Percentiles rank a stretch among this genome's conserved stretches.
Evolutionary conservation across 2,888 invertebrate species (phyloP).

Genomic region (Saturnia pavonia): DNA sequence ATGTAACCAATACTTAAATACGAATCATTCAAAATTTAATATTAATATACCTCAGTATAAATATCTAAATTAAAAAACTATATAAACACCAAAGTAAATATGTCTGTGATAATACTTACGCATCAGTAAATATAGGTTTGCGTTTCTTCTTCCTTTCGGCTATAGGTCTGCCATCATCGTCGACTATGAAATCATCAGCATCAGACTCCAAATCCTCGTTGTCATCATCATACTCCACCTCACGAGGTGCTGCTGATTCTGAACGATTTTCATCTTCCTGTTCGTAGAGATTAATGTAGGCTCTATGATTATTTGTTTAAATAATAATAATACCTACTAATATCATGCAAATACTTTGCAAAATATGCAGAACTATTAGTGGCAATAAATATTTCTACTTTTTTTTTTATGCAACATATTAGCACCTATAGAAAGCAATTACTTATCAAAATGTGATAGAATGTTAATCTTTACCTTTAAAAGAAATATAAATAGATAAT

Average conservation of each 20-base stretch:
- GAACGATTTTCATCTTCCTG: conserved; percentile 91
- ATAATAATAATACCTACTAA: background rate
- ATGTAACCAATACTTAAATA: too few species aligned
- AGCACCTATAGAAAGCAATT: background rate
- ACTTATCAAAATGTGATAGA: background rate
- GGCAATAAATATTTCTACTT: too few species aligned
- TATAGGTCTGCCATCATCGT: conserved; percentile 95
- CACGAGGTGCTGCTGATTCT: conserved; percentile 85
- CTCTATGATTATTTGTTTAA: background rate
- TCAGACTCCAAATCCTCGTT: conserved; percentile 91
- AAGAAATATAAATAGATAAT: background rate
- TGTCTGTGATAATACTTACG: conserved; percentile 81
- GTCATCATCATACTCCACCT: conserved; percentile 88
- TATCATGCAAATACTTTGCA: too few species aligned
- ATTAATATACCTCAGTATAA: background rate
- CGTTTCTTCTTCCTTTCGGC: conserved; percentile 90
- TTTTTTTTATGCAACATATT: too few species aligned
- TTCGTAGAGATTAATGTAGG: background rate
- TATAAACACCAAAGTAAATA: background rate
- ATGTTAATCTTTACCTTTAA: background rate
- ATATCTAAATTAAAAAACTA: background rate
- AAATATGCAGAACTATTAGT: too few species aligned
- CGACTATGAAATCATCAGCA: conserved; percentile 98
- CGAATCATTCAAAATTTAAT: background rate
- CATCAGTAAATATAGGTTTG: conserved; percentile 92